These are phyloP conservation scores for Eupeodes latifasciatus DNA, from an alignment of 2,888 invertebrate species.

Conservation along the genomic window DNA sequence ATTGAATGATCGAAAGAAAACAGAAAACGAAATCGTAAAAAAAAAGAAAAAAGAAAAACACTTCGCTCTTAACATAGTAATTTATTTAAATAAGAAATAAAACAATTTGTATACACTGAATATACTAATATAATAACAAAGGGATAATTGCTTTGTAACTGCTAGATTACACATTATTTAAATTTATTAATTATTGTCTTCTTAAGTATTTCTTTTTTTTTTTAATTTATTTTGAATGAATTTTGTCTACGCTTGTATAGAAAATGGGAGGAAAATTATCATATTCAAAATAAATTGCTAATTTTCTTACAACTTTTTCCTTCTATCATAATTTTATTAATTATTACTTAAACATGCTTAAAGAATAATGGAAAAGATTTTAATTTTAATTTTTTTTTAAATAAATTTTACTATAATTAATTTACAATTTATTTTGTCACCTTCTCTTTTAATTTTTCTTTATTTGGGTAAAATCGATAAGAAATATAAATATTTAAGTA, in stretches of 20 bases:
- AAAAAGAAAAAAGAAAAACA: background rate
- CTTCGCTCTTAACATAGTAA: background rate
- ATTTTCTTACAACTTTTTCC: constrained; percentile 45
- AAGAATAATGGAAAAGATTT: constrained; percentile 6
- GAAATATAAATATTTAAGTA: background rate
- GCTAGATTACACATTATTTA: constrained; percentile 43
- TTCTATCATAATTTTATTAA: constrained; percentile 7
- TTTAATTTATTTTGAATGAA: constrained; percentile 48
- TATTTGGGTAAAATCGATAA: background rate
- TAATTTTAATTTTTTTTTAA: background rate
- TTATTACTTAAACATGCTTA: constrained; percentile 5
- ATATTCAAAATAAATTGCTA: constrained; percentile 11
- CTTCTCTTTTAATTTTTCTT: background rate
- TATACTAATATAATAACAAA: constrained; percentile 12
- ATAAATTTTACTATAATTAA: background rate
- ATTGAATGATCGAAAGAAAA: constrained; percentile 65
- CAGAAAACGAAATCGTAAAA: constrained; percentile 24
- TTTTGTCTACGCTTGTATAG: constrained; percentile 45
- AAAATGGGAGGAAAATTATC: constrained; percentile 46
- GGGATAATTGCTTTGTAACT: constrained; percentile 51
- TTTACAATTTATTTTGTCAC: background rate
- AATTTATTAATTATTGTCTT: background rate
- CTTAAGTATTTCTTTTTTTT: background rate
- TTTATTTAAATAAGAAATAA: constrained; percentile 11
- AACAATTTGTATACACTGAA: constrained; percentile 54